Conservation (phyloP, 1,140 invertebrate species). For the Achroia grisella region DNA sequence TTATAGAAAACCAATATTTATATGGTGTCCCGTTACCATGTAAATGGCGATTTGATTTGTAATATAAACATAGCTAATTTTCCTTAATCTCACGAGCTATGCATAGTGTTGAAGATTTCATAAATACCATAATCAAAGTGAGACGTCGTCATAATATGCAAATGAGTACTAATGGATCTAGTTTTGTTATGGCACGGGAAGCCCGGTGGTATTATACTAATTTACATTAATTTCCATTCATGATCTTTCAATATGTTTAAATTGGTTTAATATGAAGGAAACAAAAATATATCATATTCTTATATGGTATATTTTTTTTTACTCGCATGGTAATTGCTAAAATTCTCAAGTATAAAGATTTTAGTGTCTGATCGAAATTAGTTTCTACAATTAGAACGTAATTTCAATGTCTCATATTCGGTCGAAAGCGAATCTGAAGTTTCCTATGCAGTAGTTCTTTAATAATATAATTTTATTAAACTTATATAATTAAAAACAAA, state of each 20-base stretch:
- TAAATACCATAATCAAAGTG: slow-evolving; percentile 27
- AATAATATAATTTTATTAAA: too few species aligned
- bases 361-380: too few species aligned
- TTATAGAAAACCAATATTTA: slow-evolving; percentile 9
- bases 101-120: slow-evolving; percentile 3
- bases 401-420: too few species aligned
- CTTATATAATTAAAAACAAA: too few species aligned
- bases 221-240: slow-evolving; percentile 49
- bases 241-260: slow-evolving; percentile 14
- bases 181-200: slow-evolving; percentile 24
- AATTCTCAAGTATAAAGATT: too few species aligned
- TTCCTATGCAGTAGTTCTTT: too few species aligned
- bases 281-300: too few species aligned
- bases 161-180: slow-evolving; percentile 38
- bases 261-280: background rate
- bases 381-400: too few species aligned
- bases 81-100: slow-evolving; percentile 38
- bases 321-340: too few species aligned
- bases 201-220: slow-evolving; percentile 19
- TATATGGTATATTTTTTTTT: too few species aligned
- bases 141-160: slow-evolving; percentile 31
- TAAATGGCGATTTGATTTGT: slow-evolving; percentile 35
- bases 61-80: slow-evolving; percentile 44
- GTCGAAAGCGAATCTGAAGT: too few species aligned
- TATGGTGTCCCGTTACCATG: slow-evolving; percentile 15